Evolutionary conservation across 2,113 vertebrate genomes (phyloP).

Genomic region (Rhea americana): DNA sequence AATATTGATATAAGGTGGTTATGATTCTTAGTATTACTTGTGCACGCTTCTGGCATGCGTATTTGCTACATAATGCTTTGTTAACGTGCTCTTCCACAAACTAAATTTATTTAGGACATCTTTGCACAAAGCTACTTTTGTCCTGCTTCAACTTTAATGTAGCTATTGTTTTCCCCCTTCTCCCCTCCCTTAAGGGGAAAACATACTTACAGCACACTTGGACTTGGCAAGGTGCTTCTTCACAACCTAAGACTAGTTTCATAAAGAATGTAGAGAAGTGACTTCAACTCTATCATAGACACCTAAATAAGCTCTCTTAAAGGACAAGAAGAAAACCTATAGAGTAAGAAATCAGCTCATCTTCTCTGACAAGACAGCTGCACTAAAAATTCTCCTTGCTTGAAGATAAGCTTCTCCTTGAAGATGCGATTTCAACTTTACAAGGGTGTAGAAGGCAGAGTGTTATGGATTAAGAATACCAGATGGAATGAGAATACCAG

Average conservation of each 20-base stretch:
- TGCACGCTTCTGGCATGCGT: neutral
- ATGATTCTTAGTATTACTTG: accelerated
- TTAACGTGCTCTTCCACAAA: neutral
- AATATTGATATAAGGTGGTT: neutral
- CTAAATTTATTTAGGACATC: neutral
- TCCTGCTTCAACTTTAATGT: neutral
- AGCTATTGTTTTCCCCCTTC: too few species aligned
- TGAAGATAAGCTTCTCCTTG: too few species aligned
- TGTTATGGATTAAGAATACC: neutral
- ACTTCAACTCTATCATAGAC: neutral
- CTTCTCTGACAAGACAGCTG: neutral
- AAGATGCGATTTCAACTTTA: too few species aligned
- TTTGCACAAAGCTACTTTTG: neutral
- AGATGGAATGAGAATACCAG: neutral
- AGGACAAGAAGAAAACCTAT: neutral
- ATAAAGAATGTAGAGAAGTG: neutral
- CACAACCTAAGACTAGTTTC: neutral
- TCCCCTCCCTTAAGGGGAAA: too few species aligned
- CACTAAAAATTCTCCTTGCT: neutral
- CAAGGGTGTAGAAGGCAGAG: neutral
- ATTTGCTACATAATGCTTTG: neutral
- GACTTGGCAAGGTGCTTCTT: neutral
- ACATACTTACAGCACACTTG: too few species aligned
- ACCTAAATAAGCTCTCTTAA: neutral
- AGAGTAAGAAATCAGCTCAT: too few species aligned